These are phyloP conservation scores for Neuroscelio doddi DNA, from an alignment of 2,888 invertebrate genomes.

Conservation along the genomic window DNA sequence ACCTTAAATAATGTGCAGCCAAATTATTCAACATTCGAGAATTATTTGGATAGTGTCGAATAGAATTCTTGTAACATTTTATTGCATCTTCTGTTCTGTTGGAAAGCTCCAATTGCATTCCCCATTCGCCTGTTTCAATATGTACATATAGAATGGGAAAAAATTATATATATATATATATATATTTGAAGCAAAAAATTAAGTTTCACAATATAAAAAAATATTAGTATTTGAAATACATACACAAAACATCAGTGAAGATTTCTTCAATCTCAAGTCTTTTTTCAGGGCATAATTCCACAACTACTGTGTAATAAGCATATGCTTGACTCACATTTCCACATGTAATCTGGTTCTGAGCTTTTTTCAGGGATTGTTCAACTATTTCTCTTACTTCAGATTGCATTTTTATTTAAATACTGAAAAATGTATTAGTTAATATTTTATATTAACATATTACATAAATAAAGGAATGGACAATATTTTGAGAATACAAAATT, in stretches of 20 bases:
- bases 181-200: not conserved
- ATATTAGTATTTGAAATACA: constrained; percentile 20
- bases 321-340: constrained; percentile 61
- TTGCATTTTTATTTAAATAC: constrained; percentile 46
- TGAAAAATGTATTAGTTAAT: not conserved
- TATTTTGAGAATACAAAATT: too few relatives aligned
- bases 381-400: constrained; percentile 54
- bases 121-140: constrained; percentile 57
- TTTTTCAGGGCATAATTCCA: constrained; percentile 54
- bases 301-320: constrained; percentile 59
- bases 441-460: too few relatives aligned
- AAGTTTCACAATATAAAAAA: too few relatives aligned
- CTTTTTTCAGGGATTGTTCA: constrained; percentile 55
- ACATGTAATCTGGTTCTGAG: constrained; percentile 53
- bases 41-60: constrained; percentile 56
- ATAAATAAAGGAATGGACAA: too few relatives aligned
- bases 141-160: too few relatives aligned
- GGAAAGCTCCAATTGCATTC: constrained; percentile 53
- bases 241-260: constrained; percentile 59
- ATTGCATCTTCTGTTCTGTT: constrained; percentile 53
- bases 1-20: constrained; percentile 60
- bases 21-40: constrained; percentile 60
- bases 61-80: constrained; percentile 56
- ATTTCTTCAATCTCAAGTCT: constrained; percentile 56
- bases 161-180: too few relatives aligned